Conservation (phyloP, 2,888 invertebrate species). For the Dynastes maya region DNA sequence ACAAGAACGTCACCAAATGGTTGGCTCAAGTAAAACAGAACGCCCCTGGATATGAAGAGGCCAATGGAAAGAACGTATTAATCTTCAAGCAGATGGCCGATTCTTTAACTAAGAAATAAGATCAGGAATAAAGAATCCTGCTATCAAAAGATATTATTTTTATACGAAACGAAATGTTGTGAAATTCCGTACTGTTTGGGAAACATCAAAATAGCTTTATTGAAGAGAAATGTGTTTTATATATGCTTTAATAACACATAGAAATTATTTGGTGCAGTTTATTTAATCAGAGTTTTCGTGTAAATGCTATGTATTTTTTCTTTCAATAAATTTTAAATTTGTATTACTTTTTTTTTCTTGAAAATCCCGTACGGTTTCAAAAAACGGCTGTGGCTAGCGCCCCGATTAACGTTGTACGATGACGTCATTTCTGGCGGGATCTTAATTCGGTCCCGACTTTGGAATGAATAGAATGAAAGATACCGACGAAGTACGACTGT, state of each 20-base stretch:
- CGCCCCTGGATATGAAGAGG: slow-evolving; percentile 74
- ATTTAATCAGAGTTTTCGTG: neutral
- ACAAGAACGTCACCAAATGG: slow-evolving; percentile 80
- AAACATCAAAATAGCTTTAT: neutral
- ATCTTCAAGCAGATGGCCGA: slow-evolving; percentile 65
- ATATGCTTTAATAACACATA: neutral
- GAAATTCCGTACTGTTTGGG: neutral
- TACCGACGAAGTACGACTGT: no score
- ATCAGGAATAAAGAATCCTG: neutral
- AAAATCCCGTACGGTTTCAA: no score
- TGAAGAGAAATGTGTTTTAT: neutral
- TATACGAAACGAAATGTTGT: slow-evolving; percentile 3
- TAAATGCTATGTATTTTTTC: neutral
- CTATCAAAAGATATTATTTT: slow-evolving; percentile 1
- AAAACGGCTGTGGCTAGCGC: no score
- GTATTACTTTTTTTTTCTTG: neutral
- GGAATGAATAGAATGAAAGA: no score
- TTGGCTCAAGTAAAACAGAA: slow-evolving; percentile 74
- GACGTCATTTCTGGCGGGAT: no score
- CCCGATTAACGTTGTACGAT: no score
- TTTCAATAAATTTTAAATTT: slow-evolving; percentile 1
- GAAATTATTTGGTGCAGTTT: slow-evolving; percentile 14
- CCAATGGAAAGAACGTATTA: slow-evolving; percentile 64
- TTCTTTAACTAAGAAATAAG: slow-evolving; percentile 60
- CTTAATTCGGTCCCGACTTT: no score